Evolutionary conservation across 1,140 invertebrate genomes (phyloP).

Genomic region (Euglossa dilemma): DNA sequence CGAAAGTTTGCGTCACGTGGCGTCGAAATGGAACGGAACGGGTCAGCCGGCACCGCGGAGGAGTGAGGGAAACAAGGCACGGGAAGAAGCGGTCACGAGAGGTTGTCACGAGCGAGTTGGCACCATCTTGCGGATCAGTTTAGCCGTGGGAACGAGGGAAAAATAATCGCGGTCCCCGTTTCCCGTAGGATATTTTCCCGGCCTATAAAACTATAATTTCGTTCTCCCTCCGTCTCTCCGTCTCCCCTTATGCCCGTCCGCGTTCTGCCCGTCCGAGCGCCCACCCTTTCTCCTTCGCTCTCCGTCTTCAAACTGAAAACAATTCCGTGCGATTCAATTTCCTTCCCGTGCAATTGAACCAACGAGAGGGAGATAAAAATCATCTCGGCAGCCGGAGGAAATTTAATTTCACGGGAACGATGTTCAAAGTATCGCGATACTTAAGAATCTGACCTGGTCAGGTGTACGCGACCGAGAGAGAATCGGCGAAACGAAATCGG

Average conservation of each 20-base stretch:
- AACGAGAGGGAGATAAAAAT: slow-evolving; percentile 32
- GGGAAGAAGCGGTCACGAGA: slow-evolving; percentile 15
- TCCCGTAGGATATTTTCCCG: slow-evolving; percentile 3
- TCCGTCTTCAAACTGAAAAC: slow-evolving; percentile 35
- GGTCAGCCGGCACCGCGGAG: slow-evolving; percentile 7
- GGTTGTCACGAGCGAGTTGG: not conserved
- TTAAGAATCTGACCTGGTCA: slow-evolving; percentile 13
- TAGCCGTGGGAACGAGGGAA: not conserved
- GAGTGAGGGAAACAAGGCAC: slow-evolving; percentile 20
- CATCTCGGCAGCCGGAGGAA: slow-evolving; percentile 18
- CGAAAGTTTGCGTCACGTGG: slow-evolving; percentile 59
- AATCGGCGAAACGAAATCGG: not conserved
- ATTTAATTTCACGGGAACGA: slow-evolving; percentile 38
- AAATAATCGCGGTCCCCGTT: slow-evolving; percentile 43
- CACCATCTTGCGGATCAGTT: slow-evolving; percentile 49
- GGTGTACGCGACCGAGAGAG: not conserved
- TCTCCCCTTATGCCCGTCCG: not conserved
- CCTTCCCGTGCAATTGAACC: slow-evolving; percentile 28
- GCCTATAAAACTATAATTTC: slow-evolving; percentile 44
- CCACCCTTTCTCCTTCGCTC: no score
- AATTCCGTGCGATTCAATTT: slow-evolving; percentile 51
- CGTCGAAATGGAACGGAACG: slow-evolving; percentile 21
- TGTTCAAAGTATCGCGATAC: slow-evolving; percentile 39
- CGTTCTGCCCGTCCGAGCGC: no score
- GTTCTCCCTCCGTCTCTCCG: slow-evolving; percentile 4